Percentiles rank a stretch among this genome's conserved stretches.
phyloP scores from a whole-genome alignment of 1,140 invertebrate species.

The Listronotus oregonensis region DNA sequence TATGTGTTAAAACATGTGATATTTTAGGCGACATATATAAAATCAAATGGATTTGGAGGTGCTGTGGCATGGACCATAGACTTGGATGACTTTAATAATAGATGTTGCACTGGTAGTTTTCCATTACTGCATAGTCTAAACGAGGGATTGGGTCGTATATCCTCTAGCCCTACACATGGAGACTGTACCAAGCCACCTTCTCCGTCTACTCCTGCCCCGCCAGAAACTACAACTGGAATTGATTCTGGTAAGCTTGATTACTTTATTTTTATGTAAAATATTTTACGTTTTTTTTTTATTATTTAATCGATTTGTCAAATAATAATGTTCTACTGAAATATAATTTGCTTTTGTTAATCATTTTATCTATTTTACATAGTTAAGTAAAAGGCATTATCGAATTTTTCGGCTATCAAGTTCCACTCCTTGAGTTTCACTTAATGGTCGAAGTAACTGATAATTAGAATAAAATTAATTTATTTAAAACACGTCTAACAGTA shows the following conservation, averaged over 20 bases:
- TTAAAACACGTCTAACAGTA: too few relatives aligned
- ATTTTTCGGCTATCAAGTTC: too few relatives aligned
- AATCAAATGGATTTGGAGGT: conserved; percentile 73
- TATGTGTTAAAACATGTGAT: too few relatives aligned
- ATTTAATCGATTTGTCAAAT: neutral
- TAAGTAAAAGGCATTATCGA: too few relatives aligned
- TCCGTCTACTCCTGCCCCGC: conserved; percentile 72
- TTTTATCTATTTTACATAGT: too few relatives aligned
- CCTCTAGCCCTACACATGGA: conserved; percentile 61
- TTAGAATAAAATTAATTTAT: too few relatives aligned
- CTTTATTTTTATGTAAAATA: neutral
- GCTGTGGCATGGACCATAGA: conserved; percentile 90
- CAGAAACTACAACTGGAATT: conserved; percentile 67
- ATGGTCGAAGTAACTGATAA: too few relatives aligned
- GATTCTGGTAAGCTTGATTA: conserved; percentile 50
- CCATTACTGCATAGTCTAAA: conserved; percentile 77
- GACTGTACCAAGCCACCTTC: conserved; percentile 68
- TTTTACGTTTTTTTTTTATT: neutral
- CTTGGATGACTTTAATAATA: conserved; percentile 85
- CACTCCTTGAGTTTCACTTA: too few relatives aligned
- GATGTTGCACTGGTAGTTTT: conserved; percentile 76
- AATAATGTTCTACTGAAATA: too few relatives aligned
- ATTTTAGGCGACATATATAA: conserved; percentile 70
- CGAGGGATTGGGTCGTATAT: conserved; percentile 70
- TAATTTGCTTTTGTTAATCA: too few relatives aligned